phyloP scores from a whole-genome alignment of 2,797 vertebrate species.

The Salmo trutta region DNA sequence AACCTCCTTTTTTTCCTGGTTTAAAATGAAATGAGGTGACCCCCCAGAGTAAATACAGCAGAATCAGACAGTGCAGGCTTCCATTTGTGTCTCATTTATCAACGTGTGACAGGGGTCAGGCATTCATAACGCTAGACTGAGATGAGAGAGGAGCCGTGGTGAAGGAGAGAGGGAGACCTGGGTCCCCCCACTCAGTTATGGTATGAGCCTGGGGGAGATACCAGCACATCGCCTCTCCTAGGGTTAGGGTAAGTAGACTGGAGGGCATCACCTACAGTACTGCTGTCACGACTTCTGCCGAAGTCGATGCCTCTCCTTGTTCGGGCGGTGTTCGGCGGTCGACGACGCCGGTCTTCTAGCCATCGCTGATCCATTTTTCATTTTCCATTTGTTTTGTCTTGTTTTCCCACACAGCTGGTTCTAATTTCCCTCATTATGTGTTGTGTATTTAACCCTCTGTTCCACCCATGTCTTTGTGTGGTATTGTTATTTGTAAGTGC shows the following conservation, averaged over 20 bases:
- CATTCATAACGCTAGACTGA: conserved; percentile 21
- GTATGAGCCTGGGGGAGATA: background rate
- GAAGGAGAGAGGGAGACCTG: background rate
- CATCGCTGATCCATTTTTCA: too few species aligned
- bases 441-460: too few species aligned
- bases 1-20: conserved; percentile 27
- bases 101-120: conserved; percentile 57
- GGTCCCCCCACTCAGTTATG: conserved; percentile 5
- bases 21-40: conserved; percentile 67
- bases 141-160: conserved; percentile 9
- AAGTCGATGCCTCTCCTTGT: too few species aligned
- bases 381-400: too few species aligned
- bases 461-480: too few species aligned
- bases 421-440: too few species aligned
- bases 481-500: too few species aligned
- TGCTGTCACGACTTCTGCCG: too few species aligned
- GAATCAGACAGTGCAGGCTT: conserved; percentile 31
- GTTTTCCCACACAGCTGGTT: too few species aligned
- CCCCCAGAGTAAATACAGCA: conserved; percentile 48
- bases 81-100: conserved; percentile 58
- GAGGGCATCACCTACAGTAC: background rate
- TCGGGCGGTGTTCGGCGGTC: too few species aligned
- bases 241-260: background rate
- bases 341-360: too few species aligned
- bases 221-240: background rate